A percentile compares a stretch with the other conserved stretches of the same genome.
Evolutionary conservation across 1,140 invertebrate species (phyloP).

Genomic region (Nomia melanderi): DNA sequence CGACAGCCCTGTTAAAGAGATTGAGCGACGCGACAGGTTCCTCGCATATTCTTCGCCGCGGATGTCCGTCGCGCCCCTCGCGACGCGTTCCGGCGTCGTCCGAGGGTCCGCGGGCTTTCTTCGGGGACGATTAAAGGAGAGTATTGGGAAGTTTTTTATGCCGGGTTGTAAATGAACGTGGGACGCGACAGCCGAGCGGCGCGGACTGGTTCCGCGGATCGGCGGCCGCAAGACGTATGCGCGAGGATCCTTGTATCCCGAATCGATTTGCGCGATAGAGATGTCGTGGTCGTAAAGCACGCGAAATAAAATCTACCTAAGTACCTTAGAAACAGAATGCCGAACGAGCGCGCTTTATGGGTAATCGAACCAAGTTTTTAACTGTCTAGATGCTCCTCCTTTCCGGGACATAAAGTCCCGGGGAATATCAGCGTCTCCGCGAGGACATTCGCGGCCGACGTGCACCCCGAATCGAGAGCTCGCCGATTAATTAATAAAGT

Average conservation of each 20-base stretch:
- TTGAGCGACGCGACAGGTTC: too few species aligned
- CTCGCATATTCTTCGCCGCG: too few species aligned
- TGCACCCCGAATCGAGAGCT: background rate
- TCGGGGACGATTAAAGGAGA: background rate
- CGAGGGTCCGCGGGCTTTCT: background rate
- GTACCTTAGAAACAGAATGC: constrained; percentile 68
- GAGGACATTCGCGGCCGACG: constrained; percentile 31
- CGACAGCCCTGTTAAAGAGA: too few species aligned
- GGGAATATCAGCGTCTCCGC: constrained; percentile 46
- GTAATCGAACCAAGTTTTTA: constrained; percentile 70
- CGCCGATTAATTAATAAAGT: constrained; percentile 24
- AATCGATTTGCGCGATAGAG: constrained; percentile 36
- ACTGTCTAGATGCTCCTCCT: constrained; percentile 63
- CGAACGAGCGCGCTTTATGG: constrained; percentile 64
- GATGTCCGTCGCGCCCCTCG: too few species aligned
- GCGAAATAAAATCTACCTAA: constrained; percentile 67
- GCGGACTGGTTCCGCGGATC: background rate
- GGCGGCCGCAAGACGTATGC: constrained; percentile 30
- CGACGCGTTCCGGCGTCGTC: background rate
- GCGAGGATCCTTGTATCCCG: constrained; percentile 26
- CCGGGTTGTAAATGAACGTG: background rate
- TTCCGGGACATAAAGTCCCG: constrained; percentile 66
- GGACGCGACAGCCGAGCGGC: background rate
- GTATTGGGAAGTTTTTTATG: background rate
- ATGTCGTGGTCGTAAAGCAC: constrained; percentile 59